These are phyloP conservation scores for Columba livia DNA, from an alignment of 2,113 vertebrate species.

Conservation along the genomic window DNA sequence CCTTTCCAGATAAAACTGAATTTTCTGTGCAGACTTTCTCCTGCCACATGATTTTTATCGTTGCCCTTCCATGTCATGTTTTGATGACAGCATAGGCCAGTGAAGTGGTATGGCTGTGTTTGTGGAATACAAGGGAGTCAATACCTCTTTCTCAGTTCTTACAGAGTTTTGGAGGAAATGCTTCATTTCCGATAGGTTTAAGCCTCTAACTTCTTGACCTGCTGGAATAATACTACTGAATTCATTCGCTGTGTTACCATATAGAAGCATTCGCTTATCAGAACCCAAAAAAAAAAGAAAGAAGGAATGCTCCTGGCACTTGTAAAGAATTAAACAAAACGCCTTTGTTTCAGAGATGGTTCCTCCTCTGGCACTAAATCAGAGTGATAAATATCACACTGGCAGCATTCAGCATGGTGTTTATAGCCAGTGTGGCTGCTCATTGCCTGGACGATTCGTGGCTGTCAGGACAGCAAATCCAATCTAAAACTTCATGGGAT, in stretches of 20 bases:
- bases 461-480: neutral
- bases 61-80: neutral
- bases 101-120: neutral
- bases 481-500: neutral
- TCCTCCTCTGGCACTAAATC: neutral
- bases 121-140: neutral
- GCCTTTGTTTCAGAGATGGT: neutral
- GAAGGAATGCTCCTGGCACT: neutral
- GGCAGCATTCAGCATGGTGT: neutral
- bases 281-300: neutral
- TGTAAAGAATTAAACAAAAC: neutral
- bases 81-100: neutral
- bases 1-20: neutral
- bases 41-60: accelerated
- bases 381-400: neutral
- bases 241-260: neutral
- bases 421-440: neutral
- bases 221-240: neutral
- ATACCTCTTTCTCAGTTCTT: neutral
- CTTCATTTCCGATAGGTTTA: neutral
- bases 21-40: neutral
- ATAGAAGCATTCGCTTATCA: accelerated
- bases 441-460: accelerated
- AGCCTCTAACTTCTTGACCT: neutral
- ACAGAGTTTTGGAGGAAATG: neutral